Conservation (phyloP, 2,888 invertebrate species). For the Syrphus vitripennis region DNA sequence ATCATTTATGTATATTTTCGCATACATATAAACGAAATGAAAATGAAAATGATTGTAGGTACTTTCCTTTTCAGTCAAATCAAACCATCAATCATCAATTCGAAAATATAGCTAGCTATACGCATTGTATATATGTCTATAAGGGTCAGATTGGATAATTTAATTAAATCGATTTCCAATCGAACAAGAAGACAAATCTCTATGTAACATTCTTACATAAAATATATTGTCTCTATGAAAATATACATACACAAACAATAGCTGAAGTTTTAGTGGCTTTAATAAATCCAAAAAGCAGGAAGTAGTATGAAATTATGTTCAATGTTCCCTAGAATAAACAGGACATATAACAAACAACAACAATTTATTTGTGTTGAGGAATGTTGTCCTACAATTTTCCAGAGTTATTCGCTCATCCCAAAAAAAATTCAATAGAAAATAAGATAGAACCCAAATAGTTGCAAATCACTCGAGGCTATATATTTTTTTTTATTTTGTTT, state of each 20-base stretch:
- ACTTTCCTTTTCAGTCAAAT: slow-evolving; percentile 17
- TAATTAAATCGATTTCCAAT: slow-evolving; percentile 21
- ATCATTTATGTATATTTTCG: too few species aligned
- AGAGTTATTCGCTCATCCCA: neutral
- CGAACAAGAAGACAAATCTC: neutral
- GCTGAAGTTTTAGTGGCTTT: neutral
- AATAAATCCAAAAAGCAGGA: neutral
- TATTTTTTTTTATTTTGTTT: neutral
- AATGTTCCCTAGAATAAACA: neutral
- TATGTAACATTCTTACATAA: neutral
- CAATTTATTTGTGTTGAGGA: neutral
- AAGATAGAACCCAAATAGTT: neutral
- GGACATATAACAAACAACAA: neutral
- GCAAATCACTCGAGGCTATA: neutral
- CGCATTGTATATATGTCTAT: too few species aligned
- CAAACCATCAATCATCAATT: slow-evolving; percentile 23
- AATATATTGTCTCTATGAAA: neutral
- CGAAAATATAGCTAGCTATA: too few species aligned
- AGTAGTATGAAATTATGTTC: neutral
- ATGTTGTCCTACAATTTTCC: neutral
- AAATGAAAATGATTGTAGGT: neutral
- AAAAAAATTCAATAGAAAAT: neutral
- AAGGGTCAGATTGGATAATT: slow-evolving; percentile 12
- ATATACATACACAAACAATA: neutral
- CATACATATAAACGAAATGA: too few species aligned